These are phyloP conservation scores for Brachionus asplanchnoidis DNA, from an alignment of 1,140 invertebrate species.

Conservation along the genomic window DNA sequence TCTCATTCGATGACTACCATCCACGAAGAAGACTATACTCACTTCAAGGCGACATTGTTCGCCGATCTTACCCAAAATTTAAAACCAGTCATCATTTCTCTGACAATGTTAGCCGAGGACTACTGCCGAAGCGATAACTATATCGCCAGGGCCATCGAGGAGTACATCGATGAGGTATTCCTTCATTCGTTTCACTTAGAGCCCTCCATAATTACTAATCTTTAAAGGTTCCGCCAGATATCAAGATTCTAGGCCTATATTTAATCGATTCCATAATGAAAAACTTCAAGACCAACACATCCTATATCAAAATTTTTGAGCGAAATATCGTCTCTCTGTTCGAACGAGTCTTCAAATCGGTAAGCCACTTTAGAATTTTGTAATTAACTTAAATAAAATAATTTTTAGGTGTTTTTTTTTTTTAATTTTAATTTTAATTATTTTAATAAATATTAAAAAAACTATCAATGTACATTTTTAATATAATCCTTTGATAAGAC, in stretches of 20 bases:
- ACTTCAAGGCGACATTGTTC: slow-evolving; percentile 7
- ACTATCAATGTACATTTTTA: not conserved
- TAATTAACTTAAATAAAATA: not conserved
- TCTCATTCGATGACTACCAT: not conserved
- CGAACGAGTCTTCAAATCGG: slow-evolving; percentile 5
- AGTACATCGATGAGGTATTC: slow-evolving; percentile 18
- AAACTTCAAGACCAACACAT: slow-evolving; percentile 19
- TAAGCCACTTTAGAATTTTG: not conserved
- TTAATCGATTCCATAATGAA: slow-evolving; percentile 41
- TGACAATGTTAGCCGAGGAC: slow-evolving; percentile 41
- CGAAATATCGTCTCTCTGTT: not conserved
- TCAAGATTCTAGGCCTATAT: slow-evolving; percentile 17
- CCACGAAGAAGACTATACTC: slow-evolving; percentile 17
- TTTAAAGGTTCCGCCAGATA: not conserved
- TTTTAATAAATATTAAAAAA: slow-evolving; percentile 5
- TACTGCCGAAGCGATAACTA: not conserved
- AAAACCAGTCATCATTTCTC: slow-evolving; percentile 35
- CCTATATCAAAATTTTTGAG: slow-evolving; percentile 39
- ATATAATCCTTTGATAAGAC: not conserved
- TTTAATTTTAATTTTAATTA: not conserved
- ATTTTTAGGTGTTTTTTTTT: not conserved
- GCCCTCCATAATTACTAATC: not conserved
- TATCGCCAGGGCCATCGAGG: slow-evolving; percentile 13
- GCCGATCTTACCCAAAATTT: slow-evolving; percentile 26
- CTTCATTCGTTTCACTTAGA: not conserved